phyloP scores from a whole-genome alignment of 2,888 invertebrate genomes.

The Monoplex corrugatus region DNA sequence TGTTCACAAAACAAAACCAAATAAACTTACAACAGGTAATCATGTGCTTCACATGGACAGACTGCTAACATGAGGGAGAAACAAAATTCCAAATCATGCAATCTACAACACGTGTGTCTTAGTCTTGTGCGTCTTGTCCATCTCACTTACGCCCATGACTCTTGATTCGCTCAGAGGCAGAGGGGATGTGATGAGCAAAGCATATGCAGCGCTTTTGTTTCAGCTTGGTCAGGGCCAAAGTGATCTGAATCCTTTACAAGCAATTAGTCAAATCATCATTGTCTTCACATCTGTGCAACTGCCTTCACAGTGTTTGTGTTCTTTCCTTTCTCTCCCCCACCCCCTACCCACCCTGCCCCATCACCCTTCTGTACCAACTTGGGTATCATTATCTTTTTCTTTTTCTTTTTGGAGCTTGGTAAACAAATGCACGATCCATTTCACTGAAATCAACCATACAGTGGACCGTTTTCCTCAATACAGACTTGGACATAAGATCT shows the following conservation, averaged over 20 bases:
- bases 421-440: no score
- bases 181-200: conserved; percentile 60
- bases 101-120: neutral
- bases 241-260: conserved; percentile 59
- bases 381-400: no score
- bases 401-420: no score
- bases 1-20: neutral
- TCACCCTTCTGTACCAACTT: no score
- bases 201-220: conserved; percentile 55
- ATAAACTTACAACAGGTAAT: neutral
- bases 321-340: no score
- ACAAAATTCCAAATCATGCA: neutral
- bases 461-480: no score
- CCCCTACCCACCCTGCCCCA: no score
- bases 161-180: conserved; percentile 44
- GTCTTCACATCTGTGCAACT: no score
- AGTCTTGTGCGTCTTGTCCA: neutral
- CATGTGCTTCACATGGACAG: neutral
- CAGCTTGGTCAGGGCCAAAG: conserved; percentile 55
- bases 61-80: no score
- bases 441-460: no score
- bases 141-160: conserved; percentile 54
- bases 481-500: no score
- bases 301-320: neutral
- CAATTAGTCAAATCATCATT: no score